Percentiles rank a stretch among this genome's conserved stretches.
Conservation (phyloP, 2,797 vertebrate species). For the Sebastes oblongus region DNA sequence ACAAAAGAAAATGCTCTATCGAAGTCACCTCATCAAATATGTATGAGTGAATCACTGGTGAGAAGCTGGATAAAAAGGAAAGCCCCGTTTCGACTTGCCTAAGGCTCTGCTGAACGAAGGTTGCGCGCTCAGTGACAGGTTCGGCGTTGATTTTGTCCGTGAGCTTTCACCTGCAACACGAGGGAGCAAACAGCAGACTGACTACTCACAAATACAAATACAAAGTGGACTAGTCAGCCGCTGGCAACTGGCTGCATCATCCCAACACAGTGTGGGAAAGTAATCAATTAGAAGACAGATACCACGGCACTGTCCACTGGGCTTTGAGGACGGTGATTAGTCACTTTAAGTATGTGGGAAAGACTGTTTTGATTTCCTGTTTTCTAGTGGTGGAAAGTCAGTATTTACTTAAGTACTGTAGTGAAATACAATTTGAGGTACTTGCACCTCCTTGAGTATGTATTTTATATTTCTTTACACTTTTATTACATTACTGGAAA, state of each 20-base stretch:
- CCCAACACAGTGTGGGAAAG: slow-evolving; percentile 5
- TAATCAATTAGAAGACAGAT: neutral
- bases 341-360: neutral
- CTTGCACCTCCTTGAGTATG: too few relatives aligned
- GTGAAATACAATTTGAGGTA: neutral
- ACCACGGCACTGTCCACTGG: neutral
- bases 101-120: neutral
- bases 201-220: neutral
- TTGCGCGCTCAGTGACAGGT: neutral
- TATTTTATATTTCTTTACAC: too few relatives aligned
- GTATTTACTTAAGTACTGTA: neutral
- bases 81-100: neutral
- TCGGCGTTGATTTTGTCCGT: neutral
- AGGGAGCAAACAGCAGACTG: neutral
- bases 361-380: neutral
- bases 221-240: neutral
- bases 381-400: neutral
- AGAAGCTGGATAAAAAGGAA: neutral
- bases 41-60: slow-evolving; percentile 10
- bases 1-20: slow-evolving; percentile 4
- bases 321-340: neutral
- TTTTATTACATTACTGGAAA: too few relatives aligned
- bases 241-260: neutral
- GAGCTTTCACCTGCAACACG: neutral
- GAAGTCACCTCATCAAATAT: slow-evolving; percentile 42